These are phyloP conservation scores for Pheosia gnoma DNA, from an alignment of 2,888 invertebrate species.

Conservation along the genomic window DNA sequence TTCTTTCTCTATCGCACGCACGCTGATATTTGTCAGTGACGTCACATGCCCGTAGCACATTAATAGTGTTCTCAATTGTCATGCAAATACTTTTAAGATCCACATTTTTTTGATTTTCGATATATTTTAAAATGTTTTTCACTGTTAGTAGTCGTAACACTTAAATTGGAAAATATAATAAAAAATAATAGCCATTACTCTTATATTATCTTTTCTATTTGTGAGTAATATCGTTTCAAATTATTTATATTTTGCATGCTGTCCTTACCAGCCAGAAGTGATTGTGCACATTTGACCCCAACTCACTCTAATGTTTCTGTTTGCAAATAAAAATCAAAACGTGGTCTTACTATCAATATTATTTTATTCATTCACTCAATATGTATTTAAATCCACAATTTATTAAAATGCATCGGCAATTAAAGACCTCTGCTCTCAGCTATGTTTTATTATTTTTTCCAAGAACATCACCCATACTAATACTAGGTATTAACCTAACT, in stretches of 20 bases:
- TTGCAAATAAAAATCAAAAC: slow-evolving; percentile 62
- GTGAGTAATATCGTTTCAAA: not conserved
- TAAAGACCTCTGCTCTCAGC: too few species aligned
- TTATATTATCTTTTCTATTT: too few species aligned
- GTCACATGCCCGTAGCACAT: too few species aligned
- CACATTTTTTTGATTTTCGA: too few species aligned
- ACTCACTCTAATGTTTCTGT: slow-evolving; percentile 54
- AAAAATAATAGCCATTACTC: too few species aligned
- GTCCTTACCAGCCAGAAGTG: slow-evolving; percentile 53
- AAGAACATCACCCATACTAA: not conserved
- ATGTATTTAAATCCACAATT: not conserved
- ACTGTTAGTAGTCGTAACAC: too few species aligned
- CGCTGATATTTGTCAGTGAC: too few species aligned
- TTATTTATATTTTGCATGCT: slow-evolving; percentile 33
- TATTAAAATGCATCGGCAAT: not conserved
- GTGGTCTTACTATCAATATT: slow-evolving; percentile 33
- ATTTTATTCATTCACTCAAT: slow-evolving; percentile 7
- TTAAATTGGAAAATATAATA: too few species aligned
- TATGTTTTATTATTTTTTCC: not conserved
- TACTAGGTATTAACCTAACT: not conserved
- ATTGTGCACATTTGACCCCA: slow-evolving; percentile 65
- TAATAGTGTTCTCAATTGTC: too few species aligned
- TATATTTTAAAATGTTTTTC: too few species aligned
- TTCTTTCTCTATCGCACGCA: too few species aligned
- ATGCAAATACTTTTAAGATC: too few species aligned